Conservation (phyloP, 2,797 vertebrate species). For the Coccyzus lansbergi region DNA sequence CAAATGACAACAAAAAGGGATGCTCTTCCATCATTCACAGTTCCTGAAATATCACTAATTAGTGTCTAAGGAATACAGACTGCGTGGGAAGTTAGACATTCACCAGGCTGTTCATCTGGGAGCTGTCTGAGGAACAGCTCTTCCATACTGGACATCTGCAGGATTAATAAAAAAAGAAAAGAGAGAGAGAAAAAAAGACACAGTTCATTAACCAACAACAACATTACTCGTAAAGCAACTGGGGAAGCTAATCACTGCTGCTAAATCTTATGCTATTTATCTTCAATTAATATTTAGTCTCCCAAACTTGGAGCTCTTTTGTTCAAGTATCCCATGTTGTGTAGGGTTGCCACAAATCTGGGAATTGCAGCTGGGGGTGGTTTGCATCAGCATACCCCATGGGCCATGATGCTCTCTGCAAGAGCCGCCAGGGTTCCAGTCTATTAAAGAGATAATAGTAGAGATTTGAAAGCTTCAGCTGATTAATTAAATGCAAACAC, state of each 20-base stretch:
- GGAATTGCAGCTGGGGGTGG: not conserved
- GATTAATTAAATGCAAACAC: constrained; percentile 69
- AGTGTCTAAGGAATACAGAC: constrained; percentile 59
- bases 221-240: not conserved
- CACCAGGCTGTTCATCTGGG: constrained; percentile 52
- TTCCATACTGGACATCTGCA: constrained; percentile 28
- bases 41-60: constrained; percentile 55
- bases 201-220: constrained; percentile 51
- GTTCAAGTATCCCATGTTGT: rapidly evolving
- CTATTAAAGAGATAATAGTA: constrained; percentile 57
- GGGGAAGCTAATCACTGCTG: constrained; percentile 38
- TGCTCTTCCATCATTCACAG: constrained; percentile 19
- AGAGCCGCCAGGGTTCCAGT: constrained; percentile 8
- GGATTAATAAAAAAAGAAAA: not conserved
- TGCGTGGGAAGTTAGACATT: constrained; percentile 58
- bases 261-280: constrained; percentile 53
- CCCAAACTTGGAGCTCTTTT: not conserved
- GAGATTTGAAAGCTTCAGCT: constrained; percentile 50
- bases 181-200: not conserved
- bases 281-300: constrained; percentile 56
- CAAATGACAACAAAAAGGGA: not conserved
- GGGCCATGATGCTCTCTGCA: not conserved
- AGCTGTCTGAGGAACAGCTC: constrained; percentile 9
- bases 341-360: rapidly evolving
- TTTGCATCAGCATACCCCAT: not conserved